Evolutionary conservation across 2,113 vertebrate genomes (phyloP).

Genomic region (Anoplopoma fimbria): DNA sequence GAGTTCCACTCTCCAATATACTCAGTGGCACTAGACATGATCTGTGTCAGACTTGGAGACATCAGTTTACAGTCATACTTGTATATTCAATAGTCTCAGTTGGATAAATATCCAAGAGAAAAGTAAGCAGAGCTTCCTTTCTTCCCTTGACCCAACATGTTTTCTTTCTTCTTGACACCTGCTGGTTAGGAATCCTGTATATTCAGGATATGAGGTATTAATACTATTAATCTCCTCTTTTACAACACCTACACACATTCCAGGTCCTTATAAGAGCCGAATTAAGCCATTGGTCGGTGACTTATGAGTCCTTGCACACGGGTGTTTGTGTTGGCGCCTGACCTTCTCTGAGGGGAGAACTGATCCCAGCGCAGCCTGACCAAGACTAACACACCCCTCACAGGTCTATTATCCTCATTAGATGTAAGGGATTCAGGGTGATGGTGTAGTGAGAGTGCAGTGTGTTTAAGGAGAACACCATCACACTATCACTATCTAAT

Average conservation of each 20-base stretch:
- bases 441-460: constrained; percentile 64
- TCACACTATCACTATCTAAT: constrained; percentile 47
- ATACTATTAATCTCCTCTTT: constrained; percentile 59
- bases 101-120: too few species aligned
- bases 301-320: constrained; percentile 66
- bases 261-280: constrained; percentile 54
- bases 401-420: constrained; percentile 77
- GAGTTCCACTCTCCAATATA: constrained; percentile 17
- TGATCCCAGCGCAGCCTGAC: constrained; percentile 61
- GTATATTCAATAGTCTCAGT: constrained; percentile 11
- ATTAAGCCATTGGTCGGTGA: constrained; percentile 65
- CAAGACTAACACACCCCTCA: constrained; percentile 75
- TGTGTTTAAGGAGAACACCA: constrained; percentile 67
- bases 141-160: constrained; percentile 20
- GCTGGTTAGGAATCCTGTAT: constrained; percentile 31
- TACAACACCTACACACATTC: constrained; percentile 58
- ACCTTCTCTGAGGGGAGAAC: constrained; percentile 51
- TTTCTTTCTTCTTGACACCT: constrained; percentile 26
- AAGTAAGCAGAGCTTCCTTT: constrained; percentile 19
- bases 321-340: constrained; percentile 76
- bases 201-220: constrained; percentile 80
- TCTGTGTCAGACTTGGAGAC: constrained; percentile 34
- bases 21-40: too few species aligned
- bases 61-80: constrained; percentile 33
- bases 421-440: constrained; percentile 72